These are phyloP conservation scores for Campylomormyrus numenius DNA, from an alignment of 2,113 vertebrate genomes.

Conservation along the genomic window DNA sequence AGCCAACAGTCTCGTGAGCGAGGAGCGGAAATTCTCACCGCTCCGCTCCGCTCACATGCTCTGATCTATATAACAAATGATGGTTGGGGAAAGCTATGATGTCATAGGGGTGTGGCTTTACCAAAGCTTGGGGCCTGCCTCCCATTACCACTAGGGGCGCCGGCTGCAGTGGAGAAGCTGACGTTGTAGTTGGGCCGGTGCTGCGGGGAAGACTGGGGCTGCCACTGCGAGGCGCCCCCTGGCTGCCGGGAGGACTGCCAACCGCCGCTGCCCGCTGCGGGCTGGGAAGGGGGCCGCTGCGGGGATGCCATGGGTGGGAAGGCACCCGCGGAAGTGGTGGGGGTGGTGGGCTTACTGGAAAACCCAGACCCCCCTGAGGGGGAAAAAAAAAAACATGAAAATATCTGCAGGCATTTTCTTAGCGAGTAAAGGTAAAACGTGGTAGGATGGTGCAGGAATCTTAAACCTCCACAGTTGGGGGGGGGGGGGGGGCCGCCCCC, in stretches of 20 bases:
- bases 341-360: slow-evolving; percentile 90
- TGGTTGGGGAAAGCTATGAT: not conserved
- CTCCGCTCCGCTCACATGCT: no score
- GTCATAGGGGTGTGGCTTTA: slow-evolving; percentile 47
- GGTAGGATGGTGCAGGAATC: not conserved
- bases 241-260: slow-evolving; percentile 19
- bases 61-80: not conserved
- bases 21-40: no score
- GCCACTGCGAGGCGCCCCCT: slow-evolving; percentile 40
- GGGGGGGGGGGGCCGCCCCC: not conserved
- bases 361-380: slow-evolving; percentile 75
- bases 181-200: slow-evolving; percentile 96
- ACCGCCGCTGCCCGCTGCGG: slow-evolving; percentile 47
- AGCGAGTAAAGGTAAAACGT: not conserved
- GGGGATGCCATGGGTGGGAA: slow-evolving; percentile 84
- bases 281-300: slow-evolving; percentile 81
- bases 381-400: not conserved
- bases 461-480: not conserved
- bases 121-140: slow-evolving; percentile 67
- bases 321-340: slow-evolving; percentile 76
- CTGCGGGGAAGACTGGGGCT: slow-evolving; percentile 72
- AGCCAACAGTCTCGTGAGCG: no score
- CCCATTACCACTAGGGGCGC: slow-evolving; percentile 58
- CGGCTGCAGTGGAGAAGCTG: slow-evolving; percentile 73
- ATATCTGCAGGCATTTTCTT: not conserved